phyloP scores from a whole-genome alignment of 2,797 vertebrate species.

The Tenualosa thibaudeaui region DNA sequence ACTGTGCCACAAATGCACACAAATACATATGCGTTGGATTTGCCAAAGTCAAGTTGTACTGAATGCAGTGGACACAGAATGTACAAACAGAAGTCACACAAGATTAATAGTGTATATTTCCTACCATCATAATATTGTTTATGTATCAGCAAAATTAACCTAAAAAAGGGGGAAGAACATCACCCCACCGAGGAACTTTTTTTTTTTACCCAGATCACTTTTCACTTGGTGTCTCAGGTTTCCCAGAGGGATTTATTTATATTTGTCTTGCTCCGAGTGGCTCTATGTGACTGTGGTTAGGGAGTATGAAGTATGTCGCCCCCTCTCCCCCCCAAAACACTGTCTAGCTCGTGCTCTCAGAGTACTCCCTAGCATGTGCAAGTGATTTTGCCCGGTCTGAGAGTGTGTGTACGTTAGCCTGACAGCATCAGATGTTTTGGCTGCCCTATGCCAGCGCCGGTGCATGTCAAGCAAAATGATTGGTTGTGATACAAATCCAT shows the following conservation, averaged over 20 bases:
- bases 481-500: conserved; percentile 53
- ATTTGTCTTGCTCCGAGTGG: conserved; percentile 50
- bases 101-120: conserved; percentile 5
- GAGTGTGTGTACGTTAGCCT: conserved; percentile 55
- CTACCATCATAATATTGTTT: neutral
- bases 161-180: neutral
- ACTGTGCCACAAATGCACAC: conserved; percentile 56
- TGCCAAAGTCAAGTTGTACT: neutral
- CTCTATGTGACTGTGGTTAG: conserved; percentile 50
- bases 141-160: neutral
- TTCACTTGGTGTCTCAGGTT: conserved; percentile 54
- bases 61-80: conserved; percentile 56
- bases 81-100: conserved; percentile 36
- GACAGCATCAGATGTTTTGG: conserved; percentile 61
- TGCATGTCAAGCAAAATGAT: conserved; percentile 56
- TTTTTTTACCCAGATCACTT: conserved; percentile 22
- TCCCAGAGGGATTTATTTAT: conserved; percentile 61
- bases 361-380: conserved; percentile 66
- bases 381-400: conserved; percentile 64
- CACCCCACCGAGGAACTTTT: neutral
- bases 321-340: conserved; percentile 53
- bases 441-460: conserved; percentile 50
- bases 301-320: conserved; percentile 39
- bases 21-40: neutral
- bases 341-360: conserved; percentile 29